Base-by-base conservation (phyloP, 2,888 invertebrate genomes). In the Sepiola atlantica region DNA sequence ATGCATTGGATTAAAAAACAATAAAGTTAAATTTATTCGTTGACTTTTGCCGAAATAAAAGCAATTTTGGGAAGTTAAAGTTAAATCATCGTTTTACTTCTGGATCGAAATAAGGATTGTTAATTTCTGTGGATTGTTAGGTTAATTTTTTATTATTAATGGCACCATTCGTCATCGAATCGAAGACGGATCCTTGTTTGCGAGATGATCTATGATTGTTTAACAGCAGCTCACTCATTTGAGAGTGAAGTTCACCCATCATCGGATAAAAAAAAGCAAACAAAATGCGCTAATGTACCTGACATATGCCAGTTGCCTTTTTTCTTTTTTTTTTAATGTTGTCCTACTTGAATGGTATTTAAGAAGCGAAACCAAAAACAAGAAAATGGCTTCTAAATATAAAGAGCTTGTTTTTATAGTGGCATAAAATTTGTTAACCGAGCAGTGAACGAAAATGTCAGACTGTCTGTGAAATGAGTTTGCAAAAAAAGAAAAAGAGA, bases 321-420 rank as follows among this genome's bases (percentile, higher is more conserved):
- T 77, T 77, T 8, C 8, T 45, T 45, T 45, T 45, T 45, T 45
- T 8, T 45, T 45, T 45, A 45, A 77, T 77, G 77, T 77, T 77
- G 77, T 18, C 77, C 77, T 77, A 77, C n/a, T 77, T 32, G 32
- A 77, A n/a, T 77, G 77, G n/a, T 77, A 77, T 77, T 77, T 77
- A 77, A 77, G n/a, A 77, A 77, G n/a, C 12, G 77, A 77, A 77
- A 77, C n/a, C 77, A 77, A 77, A 77, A 77, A 77, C 77, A 77
- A 77, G 77, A 77, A 77, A 77, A 77, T 77, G n/a, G 32, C 32
- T n/a, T 77, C 77, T 77, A 77, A 77, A n/a, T 77, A n/a, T 77
- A 77, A 77, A 77, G 77, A 77, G 32, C 77, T 18, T 14, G n/a
- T 12, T 77, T 45, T 77, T 18, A 77, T 77, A n/a, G n/a, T 77